Evolutionary conservation across 2,797 vertebrate genomes (phyloP).

Genomic region (Phrynocephalus guinanensis): DNA sequence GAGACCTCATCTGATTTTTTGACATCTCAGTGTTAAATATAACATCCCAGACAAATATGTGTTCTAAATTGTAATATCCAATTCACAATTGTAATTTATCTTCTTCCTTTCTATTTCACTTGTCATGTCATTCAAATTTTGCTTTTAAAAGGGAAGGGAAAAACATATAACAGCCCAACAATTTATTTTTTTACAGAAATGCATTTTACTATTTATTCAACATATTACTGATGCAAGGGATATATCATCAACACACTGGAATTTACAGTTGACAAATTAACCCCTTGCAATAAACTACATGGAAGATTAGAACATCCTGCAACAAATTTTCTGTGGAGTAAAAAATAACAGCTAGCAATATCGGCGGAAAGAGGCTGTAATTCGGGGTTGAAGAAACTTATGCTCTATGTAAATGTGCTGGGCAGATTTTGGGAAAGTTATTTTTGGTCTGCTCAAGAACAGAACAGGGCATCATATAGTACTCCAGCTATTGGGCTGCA

Average conservation of each 20-base stretch:
- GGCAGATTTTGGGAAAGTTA: too few relatives aligned
- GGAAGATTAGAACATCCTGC: neutral
- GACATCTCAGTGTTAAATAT: conserved; percentile 27
- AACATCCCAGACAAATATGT: conserved; percentile 7
- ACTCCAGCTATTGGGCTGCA: too few relatives aligned
- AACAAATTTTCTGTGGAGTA: neutral
- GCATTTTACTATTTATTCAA: conserved; percentile 2
- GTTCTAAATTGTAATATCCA: conserved; percentile 25
- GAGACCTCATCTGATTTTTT: conserved; percentile 27
- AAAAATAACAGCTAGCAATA: neutral
- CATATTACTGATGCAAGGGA: neutral
- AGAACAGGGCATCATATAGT: neutral
- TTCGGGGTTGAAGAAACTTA: neutral
- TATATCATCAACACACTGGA: neutral
- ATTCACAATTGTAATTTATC: neutral
- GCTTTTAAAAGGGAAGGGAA: neutral
- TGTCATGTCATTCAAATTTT: neutral
- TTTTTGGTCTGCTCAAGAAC: neutral
- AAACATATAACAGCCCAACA: neutral
- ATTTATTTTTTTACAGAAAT: neutral
- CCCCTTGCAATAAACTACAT: neutral
- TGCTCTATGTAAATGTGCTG: too few relatives aligned
- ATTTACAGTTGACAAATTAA: neutral
- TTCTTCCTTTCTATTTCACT: neutral
- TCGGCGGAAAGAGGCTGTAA: neutral